phyloP scores from a whole-genome alignment of 2,113 vertebrate species.

The Pionites leucogaster region DNA sequence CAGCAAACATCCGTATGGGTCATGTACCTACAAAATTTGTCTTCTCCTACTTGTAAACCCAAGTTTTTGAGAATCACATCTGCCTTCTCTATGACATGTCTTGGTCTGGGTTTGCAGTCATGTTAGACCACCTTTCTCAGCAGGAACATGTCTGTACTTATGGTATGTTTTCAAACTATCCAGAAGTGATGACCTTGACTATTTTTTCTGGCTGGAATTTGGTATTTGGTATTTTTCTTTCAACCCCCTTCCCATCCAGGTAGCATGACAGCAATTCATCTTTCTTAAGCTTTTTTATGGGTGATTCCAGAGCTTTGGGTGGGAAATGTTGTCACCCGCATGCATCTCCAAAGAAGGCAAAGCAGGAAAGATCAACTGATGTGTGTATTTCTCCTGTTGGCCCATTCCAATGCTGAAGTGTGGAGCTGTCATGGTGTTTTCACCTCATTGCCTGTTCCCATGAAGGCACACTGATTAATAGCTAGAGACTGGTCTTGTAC shows the following conservation, averaged over 20 bases:
- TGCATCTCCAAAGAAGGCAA: background rate
- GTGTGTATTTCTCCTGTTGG: background rate
- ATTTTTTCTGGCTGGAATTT: background rate
- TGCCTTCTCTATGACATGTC: background rate
- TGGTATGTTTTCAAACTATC: background rate
- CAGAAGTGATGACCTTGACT: background rate
- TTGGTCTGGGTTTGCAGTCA: background rate
- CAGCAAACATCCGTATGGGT: background rate
- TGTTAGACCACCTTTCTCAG: background rate
- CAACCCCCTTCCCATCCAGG: background rate
- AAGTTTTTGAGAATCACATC: background rate
- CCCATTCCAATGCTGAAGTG: background rate
- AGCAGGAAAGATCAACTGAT: background rate
- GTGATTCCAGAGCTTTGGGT: background rate
- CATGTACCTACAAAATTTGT: background rate
- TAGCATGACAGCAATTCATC: background rate
- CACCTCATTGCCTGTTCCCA: background rate
- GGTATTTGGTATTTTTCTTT: background rate
- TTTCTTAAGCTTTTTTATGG: background rate
- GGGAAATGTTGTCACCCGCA: fast-evolving
- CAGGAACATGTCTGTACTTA: background rate
- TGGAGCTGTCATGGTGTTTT: background rate
- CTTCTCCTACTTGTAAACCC: background rate
- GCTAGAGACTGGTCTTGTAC: background rate
- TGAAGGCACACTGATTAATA: background rate